Percentiles rank a stretch among this genome's conserved stretches.
phyloP scores from a whole-genome alignment of 2,797 vertebrate genomes.

The Halcyon badia region DNA sequence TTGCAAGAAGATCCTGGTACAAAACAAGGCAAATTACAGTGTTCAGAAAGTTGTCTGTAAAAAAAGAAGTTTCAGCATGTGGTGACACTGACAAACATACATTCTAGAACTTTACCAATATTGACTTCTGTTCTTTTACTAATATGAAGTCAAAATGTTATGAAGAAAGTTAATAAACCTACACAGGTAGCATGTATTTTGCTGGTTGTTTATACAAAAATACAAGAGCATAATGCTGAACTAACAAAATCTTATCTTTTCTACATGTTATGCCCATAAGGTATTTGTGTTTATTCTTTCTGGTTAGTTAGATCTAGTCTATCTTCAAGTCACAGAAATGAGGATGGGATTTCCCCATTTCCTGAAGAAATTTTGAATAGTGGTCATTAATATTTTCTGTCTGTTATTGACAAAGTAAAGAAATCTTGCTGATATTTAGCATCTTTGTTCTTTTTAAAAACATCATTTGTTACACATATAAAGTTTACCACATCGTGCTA shows the following conservation, averaged over 20 bases:
- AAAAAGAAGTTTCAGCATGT: background rate
- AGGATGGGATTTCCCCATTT: background rate
- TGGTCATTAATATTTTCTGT: background rate
- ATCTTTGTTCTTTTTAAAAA: background rate
- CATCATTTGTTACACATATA: background rate
- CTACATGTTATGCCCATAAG: background rate
- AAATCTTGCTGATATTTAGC: background rate
- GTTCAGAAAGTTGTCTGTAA: background rate
- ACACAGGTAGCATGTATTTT: background rate
- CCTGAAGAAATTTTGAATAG: background rate
- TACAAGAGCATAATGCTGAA: background rate
- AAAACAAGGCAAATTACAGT: background rate
- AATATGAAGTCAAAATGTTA: background rate
- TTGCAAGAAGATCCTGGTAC: background rate
- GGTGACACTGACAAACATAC: background rate
- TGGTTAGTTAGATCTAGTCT: background rate
- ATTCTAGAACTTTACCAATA: background rate
- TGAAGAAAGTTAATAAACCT: background rate
- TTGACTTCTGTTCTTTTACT: background rate
- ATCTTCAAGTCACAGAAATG: background rate
- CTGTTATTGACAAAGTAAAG: background rate
- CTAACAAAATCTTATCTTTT: background rate
- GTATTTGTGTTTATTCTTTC: background rate
- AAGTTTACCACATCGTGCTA: background rate
- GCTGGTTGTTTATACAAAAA: background rate